phyloP scores from a whole-genome alignment of 2,888 invertebrate species.

The Ypsolopha sequella region DNA sequence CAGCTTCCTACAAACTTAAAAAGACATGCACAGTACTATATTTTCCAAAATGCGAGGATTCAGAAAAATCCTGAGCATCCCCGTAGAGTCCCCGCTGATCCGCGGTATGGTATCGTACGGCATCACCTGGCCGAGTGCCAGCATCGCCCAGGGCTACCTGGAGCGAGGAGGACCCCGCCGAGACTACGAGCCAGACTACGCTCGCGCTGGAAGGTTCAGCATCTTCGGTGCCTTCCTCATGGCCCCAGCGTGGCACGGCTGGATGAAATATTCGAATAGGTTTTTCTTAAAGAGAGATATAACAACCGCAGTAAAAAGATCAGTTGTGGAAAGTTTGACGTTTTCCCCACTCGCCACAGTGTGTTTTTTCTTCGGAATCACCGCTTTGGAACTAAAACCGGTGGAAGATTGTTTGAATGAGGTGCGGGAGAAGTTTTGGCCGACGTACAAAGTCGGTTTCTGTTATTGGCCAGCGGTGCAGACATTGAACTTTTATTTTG shows the following conservation, averaged over 20 bases:
- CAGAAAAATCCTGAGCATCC: no score
- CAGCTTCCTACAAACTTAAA: no score
- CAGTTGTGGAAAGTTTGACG: constrained; percentile 75
- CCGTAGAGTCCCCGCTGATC: constrained; percentile 13
- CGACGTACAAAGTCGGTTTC: constrained; percentile 77
- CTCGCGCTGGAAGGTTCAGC: constrained; percentile 76
- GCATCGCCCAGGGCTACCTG: constrained; percentile 74
- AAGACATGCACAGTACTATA: no score
- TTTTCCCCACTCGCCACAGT: constrained; percentile 80
- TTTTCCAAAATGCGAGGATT: no score
- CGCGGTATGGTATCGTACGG: constrained; percentile 80
- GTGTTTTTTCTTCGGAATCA: constrained; percentile 83
- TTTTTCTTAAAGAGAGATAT: constrained; percentile 36
- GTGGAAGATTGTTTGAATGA: constrained; percentile 73
- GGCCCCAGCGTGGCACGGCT: constrained; percentile 81
- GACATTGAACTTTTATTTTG: constrained; percentile 78
- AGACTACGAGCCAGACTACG: constrained; percentile 53
- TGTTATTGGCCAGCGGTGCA: constrained; percentile 80
- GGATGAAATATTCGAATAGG: constrained; percentile 71
- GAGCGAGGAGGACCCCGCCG: constrained; percentile 29
- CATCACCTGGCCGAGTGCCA: constrained; percentile 79
- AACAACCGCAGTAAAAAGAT: constrained; percentile 39
- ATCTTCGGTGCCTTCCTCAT: constrained; percentile 82
- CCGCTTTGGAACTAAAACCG: constrained; percentile 75
- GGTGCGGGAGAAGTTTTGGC: constrained; percentile 77